Evolutionary conservation across 2,888 invertebrate genomes (phyloP).

Genomic region (Strigamia transsilvanica): DNA sequence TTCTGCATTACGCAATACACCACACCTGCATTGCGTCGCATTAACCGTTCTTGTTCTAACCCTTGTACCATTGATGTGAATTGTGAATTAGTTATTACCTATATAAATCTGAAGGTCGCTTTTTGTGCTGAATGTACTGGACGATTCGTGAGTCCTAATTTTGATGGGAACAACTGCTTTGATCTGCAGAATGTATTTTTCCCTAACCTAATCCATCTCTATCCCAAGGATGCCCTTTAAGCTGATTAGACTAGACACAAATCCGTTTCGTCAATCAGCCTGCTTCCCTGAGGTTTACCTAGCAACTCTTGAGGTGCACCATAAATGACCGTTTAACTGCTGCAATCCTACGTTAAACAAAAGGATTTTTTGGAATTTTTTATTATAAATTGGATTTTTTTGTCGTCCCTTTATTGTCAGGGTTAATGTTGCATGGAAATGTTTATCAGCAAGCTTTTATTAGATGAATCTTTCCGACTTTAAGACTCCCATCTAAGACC

Average conservation of each 20-base stretch:
- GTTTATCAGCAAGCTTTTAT: constrained; percentile 17
- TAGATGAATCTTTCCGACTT: constrained; percentile 27
- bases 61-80: too few species aligned
- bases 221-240: not conserved
- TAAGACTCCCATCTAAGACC: not conserved
- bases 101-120: too few species aligned
- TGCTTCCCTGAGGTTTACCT: constrained; percentile 1
- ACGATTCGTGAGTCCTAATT: too few species aligned
- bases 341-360: not conserved
- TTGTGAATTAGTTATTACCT: too few species aligned
- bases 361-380: not conserved
- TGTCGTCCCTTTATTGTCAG: not conserved
- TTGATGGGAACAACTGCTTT: not conserved
- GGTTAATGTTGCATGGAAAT: constrained; percentile 12
- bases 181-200: not conserved
- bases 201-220: not conserved
- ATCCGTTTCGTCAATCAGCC: not conserved
- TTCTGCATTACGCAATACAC: too few species aligned
- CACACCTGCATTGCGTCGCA: too few species aligned
- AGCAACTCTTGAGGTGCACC: not conserved
- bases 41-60: too few species aligned
- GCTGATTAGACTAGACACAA: not conserved
- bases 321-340: not conserved
- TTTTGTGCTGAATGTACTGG: too few species aligned
- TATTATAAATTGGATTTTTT: not conserved